phyloP scores from a whole-genome alignment of 2,888 invertebrate genomes.

The Luffia ferchaultella region DNA sequence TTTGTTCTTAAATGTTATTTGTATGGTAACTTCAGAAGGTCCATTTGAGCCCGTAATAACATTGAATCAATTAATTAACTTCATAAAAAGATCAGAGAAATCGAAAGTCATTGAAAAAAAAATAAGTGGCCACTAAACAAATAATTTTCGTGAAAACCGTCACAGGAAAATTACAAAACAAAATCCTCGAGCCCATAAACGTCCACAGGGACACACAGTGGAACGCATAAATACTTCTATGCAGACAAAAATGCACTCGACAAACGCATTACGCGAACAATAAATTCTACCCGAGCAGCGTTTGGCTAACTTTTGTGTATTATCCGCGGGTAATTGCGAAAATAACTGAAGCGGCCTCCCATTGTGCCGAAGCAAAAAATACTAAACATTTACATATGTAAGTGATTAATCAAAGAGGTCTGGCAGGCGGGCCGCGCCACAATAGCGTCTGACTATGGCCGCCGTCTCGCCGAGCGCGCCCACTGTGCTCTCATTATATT shows the following conservation, averaged over 20 bases:
- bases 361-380: constrained; percentile 1
- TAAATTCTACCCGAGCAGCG: constrained; percentile 1
- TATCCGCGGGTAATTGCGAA: constrained; percentile 8
- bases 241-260: neutral
- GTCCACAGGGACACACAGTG: neutral
- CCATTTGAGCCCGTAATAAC: too few relatives aligned
- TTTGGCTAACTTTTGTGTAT: constrained; percentile 9
- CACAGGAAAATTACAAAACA: neutral
- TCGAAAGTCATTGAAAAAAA: neutral
- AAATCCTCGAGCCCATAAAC: too few relatives aligned
- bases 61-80: too few relatives aligned
- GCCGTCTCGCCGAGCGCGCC: neutral
- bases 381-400: constrained; percentile 13
- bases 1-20: too few relatives aligned
- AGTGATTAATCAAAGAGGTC: constrained; percentile 8
- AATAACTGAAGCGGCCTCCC: constrained; percentile 5
- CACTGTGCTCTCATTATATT: neutral
- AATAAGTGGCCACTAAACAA: neutral
- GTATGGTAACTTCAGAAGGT: too few relatives aligned
- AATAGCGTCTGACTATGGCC: constrained; percentile 4
- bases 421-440: neutral
- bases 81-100: too few relatives aligned
- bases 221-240: neutral
- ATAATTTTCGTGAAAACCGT: neutral
- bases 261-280: neutral